Conservation (phyloP, 2,113 vertebrate genomes). For the Rhinogobius similis region DNA sequence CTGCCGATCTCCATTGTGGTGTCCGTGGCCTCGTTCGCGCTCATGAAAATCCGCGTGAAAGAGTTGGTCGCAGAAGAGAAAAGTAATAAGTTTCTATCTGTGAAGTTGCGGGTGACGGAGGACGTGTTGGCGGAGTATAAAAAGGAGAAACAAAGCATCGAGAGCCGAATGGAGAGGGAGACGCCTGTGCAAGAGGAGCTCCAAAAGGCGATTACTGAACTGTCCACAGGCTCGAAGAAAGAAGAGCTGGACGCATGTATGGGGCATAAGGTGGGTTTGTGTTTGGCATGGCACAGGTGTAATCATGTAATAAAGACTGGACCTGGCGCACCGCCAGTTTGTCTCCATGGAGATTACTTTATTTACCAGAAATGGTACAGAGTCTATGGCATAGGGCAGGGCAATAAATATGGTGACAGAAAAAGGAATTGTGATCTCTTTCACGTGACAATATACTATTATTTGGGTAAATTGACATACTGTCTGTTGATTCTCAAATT, state of each 20-base stretch:
- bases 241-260: constrained; percentile 19
- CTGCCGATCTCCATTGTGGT: constrained; percentile 7
- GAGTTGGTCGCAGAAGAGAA: constrained; percentile 1
- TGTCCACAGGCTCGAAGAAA: background rate
- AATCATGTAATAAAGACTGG: background rate
- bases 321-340: too few relatives aligned
- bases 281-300: background rate
- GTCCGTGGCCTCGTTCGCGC: constrained; percentile 25
- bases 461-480: too few relatives aligned
- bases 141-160: background rate
- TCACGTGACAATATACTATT: too few relatives aligned
- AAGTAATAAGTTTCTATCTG: constrained; percentile 26
- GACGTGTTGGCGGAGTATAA: constrained; percentile 59
- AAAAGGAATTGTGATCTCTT: too few relatives aligned
- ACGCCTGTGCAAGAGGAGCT: fast-evolving
- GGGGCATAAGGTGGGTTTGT: constrained; percentile 15
- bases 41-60: constrained; percentile 33
- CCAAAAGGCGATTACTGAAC: fast-evolving
- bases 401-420: too few relatives aligned
- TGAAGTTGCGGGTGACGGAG: constrained; percentile 57
- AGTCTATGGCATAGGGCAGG: too few relatives aligned
- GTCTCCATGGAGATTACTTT: too few relatives aligned
- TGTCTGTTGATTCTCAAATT: too few relatives aligned
- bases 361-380: too few relatives aligned
- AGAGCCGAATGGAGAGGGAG: background rate